Conservation (phyloP, 2,113 vertebrate genomes). For the Phaethon lepturus region DNA sequence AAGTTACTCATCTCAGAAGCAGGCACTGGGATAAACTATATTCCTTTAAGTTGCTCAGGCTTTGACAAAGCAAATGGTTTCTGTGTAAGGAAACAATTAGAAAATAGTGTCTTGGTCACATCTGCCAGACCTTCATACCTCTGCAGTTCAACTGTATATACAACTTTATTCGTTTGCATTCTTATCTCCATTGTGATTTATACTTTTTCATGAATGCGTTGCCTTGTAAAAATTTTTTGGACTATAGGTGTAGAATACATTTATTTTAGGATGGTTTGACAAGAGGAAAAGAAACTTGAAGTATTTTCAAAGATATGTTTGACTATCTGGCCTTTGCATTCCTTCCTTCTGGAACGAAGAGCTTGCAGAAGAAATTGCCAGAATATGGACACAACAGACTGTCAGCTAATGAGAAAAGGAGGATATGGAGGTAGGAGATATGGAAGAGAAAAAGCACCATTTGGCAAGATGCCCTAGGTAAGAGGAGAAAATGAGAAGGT, state of each 20-base stretch:
- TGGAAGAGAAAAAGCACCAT: background rate
- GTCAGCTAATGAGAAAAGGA: background rate
- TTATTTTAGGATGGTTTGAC: slow-evolving; percentile 14
- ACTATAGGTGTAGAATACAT: slow-evolving; percentile 8
- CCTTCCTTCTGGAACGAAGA: slow-evolving; percentile 14
- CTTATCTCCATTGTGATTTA: slow-evolving; percentile 1
- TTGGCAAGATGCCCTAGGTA: background rate
- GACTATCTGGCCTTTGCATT: slow-evolving; percentile 32
- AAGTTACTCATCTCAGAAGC: background rate
- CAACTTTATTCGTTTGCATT: background rate
- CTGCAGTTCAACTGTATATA: background rate
- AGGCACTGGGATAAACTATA: background rate
- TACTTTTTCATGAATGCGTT: background rate
- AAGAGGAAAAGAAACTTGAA: slow-evolving; percentile 26
- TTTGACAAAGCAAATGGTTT: background rate
- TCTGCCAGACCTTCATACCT: slow-evolving; percentile 3
- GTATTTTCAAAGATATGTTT: background rate
- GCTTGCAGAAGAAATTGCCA: background rate
- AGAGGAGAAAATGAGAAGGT: background rate
- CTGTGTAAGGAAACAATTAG: background rate
- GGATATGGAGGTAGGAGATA: background rate
- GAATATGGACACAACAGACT: background rate
- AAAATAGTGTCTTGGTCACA: background rate
- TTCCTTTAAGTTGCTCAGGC: background rate
- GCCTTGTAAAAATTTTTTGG: background rate